Evolutionary conservation across 2,797 vertebrate species (phyloP).

Genomic region (Pyrocephalus nanus): DNA sequence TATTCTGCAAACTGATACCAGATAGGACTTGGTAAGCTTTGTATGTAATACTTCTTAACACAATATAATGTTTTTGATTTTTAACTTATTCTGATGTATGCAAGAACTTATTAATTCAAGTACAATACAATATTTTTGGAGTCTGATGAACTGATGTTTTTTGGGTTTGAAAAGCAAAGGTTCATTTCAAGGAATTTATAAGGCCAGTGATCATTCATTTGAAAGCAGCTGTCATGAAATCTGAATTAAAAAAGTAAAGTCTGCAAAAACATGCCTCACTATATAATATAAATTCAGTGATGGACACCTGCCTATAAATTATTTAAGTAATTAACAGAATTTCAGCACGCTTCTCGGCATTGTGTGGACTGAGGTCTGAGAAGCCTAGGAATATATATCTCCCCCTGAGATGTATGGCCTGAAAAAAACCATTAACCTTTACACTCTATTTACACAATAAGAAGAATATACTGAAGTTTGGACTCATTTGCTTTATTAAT

Average conservation of each 20-base stretch:
- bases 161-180: neutral
- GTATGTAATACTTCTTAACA: neutral
- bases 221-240: neutral
- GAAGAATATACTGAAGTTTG: neutral
- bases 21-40: neutral
- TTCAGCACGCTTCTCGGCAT: neutral
- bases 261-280: neutral
- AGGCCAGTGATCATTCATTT: neutral
- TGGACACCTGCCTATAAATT: neutral
- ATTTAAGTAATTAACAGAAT: neutral
- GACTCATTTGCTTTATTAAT: neutral
- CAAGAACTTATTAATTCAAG: neutral
- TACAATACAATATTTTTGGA: neutral
- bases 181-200: neutral
- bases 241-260: neutral
- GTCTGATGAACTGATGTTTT: neutral
- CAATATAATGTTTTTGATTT: neutral
- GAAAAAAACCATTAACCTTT: neutral
- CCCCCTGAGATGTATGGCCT: neutral
- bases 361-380: neutral
- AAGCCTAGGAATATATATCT: neutral
- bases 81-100: neutral
- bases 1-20: neutral
- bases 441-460: neutral
- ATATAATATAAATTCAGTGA: neutral